Base-by-base conservation (phyloP, 2,888 invertebrate genomes). In the Philhelius pedissequus region DNA sequence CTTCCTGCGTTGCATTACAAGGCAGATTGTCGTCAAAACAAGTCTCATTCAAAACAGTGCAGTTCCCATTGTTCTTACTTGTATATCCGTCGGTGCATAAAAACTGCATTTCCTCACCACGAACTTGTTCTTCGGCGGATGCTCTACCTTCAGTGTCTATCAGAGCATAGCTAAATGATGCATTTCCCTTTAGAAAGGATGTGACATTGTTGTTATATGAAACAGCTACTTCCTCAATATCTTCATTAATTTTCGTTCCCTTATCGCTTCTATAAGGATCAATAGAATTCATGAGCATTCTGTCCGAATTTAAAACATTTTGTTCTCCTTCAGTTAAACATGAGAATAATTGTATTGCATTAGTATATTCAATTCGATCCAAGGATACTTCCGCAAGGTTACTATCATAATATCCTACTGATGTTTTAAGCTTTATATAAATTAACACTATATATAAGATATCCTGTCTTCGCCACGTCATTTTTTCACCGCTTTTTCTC, bases 1-100 rank as follows among this genome's bases (percentile, higher is more conserved):
- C 94, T 15, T 94, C 93, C 87, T 89, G 88, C 0, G 93, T 92
- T 89, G 91, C 90, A 86, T 93, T 93, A 86, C 93, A 93, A 79
- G 89, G 93, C 3, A 92, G 91, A 1, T 89, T 90, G 77, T 93
- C 92, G 1, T 93, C 93, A 3, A 93, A 92, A 79, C 93, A 93
- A 0, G 86, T 82, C 45, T 71, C 70, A 32, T 77, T 82, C 13
- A 77, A 45, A 5, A 43, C 64, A 30, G 75, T 78, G 30, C 82
- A 82, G 40, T 75, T 86, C 1, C 22, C 68, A 82, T 56, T 82
- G 56, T 58, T 50, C 13, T 69, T 70, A n/a, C n/a, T n/a, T n/a
- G n/a, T n/a, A 15, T 76, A 38, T 40, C 54, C 80, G 6, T 68
- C 80, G 25, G 15, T 27, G 62, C 84, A 84, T 9, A 71, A 30